phyloP scores from a whole-genome alignment of 2,113 vertebrate genomes.

The Pseudorectes ferrugineus region DNA sequence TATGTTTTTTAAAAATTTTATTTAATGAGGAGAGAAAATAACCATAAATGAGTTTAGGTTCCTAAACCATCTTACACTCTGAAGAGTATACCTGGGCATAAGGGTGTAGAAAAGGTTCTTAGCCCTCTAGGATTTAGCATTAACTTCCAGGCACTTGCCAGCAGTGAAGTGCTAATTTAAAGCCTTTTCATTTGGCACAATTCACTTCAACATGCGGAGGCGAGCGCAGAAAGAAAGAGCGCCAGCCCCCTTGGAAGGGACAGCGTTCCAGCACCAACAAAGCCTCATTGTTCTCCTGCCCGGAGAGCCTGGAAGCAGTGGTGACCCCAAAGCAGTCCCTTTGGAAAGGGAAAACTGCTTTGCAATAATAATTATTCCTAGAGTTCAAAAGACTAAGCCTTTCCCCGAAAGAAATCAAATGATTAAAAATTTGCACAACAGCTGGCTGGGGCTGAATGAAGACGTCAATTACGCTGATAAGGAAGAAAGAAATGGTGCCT shows the following conservation, averaged over 20 bases:
- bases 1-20: neutral
- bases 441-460: slow-evolving; percentile 54
- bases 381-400: slow-evolving; percentile 62
- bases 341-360: slow-evolving; percentile 50
- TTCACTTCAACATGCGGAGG: neutral
- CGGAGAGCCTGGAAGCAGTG: slow-evolving; percentile 17
- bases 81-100: neutral
- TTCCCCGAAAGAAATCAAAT: slow-evolving; percentile 18
- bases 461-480: slow-evolving; percentile 48
- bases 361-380: slow-evolving; percentile 67
- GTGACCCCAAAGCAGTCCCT: slow-evolving; percentile 45
- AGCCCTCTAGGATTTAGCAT: neutral
- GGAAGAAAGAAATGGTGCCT: slow-evolving; percentile 31
- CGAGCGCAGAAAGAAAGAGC: neutral
- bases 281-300: slow-evolving; percentile 44
- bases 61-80: neutral
- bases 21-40: neutral
- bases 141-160: slow-evolving; percentile 1
- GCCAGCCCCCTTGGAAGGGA: neutral
- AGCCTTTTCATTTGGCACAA: slow-evolving; percentile 29
- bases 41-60: neutral
- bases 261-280: slow-evolving; percentile 13
- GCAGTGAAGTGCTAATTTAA: slow-evolving; percentile 15
- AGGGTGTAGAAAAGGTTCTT: neutral
- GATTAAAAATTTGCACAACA: slow-evolving; percentile 46